Base-by-base conservation (phyloP, 2,797 vertebrate species). In the Craterocephalus amniculus region DNA sequence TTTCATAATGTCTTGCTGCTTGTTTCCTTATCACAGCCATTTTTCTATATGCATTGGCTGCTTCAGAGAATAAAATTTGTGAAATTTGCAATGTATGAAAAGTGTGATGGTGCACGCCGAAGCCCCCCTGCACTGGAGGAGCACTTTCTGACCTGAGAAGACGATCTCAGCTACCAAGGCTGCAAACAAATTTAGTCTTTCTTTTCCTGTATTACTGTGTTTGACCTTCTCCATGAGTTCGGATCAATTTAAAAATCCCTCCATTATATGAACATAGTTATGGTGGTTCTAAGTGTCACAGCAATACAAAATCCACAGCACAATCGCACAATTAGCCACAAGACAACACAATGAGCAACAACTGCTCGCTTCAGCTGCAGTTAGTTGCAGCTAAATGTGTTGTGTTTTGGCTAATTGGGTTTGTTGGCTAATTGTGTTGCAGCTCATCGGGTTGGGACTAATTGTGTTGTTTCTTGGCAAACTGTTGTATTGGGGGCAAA, bases 171-270 rank as follows among this genome's bases (percentile, higher is more conserved):
- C 1, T n/a, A 4, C 31, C 0, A 34, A 22, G 45, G 69, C 78
- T 71, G 78, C 68, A 83, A 79, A 78, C 67, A 70, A 52, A 79
- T 32, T 79, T 0, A 24, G 38, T 36, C 1, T 60, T 45, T 38
- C 49, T 49, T 4, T 11, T 8, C n/a, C 43, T 29, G 43, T n/a
- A 6, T 8, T 11, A 38, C 36, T 40, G 18, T 31, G 34, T 62
- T 7, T 40, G 40, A 31, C 24, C 3, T 11, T 9, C 58, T 55
- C 62, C 24, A 35, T 13, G 35, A 61, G 54, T 58, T 48, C 59
- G 22, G 56, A 29, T 59, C 27, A 16, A 56, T 14, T 71, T 67
- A 22, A 34, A 59, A 38, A 62, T 65, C 36, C 24, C n/a, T 36
- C 0, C 58, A 48, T 22, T 10, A 2, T 38, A 36, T 22, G 13